Conservation (phyloP, 2,113 vertebrate species). For the Spermophilus dauricus region DNA sequence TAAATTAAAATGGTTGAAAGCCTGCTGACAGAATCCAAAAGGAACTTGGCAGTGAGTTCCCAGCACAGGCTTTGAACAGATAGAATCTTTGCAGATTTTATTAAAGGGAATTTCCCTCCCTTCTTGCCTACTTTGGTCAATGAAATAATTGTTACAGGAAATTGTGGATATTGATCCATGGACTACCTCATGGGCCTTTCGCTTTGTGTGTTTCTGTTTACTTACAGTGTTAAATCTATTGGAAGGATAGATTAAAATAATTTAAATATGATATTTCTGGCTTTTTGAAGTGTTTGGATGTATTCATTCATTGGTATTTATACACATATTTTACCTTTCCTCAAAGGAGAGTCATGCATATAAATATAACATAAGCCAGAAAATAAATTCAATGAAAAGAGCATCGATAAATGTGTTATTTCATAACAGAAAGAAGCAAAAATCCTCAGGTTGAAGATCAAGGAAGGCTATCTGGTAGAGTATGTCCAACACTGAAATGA, state of each 20-base stretch:
- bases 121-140: constrained; percentile 46
- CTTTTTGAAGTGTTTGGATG: not conserved
- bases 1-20: constrained; percentile 78
- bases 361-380: not conserved
- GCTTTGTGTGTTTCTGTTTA: constrained; percentile 30
- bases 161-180: constrained; percentile 9
- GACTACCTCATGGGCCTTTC: not conserved
- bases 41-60: constrained; percentile 73
- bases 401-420: constrained; percentile 4
- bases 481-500: not conserved
- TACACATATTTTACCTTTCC: not conserved
- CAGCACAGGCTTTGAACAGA: constrained; percentile 56
- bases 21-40: constrained; percentile 75
- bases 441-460: not conserved
- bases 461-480: not conserved
- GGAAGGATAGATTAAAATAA: constrained; percentile 1
- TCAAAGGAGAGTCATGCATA: not conserved
- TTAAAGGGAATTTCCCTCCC: constrained; percentile 56
- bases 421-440: not conserved
- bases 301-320: not conserved
- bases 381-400: constrained; percentile 27
- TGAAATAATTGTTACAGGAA: constrained; percentile 43
- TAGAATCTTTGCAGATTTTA: constrained; percentile 76
- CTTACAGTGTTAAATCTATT: not conserved
- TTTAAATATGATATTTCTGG: constrained; percentile 37